These are phyloP conservation scores for Homarus gammarus DNA, from an alignment of 2,888 invertebrate genomes.

Conservation along the genomic window DNA sequence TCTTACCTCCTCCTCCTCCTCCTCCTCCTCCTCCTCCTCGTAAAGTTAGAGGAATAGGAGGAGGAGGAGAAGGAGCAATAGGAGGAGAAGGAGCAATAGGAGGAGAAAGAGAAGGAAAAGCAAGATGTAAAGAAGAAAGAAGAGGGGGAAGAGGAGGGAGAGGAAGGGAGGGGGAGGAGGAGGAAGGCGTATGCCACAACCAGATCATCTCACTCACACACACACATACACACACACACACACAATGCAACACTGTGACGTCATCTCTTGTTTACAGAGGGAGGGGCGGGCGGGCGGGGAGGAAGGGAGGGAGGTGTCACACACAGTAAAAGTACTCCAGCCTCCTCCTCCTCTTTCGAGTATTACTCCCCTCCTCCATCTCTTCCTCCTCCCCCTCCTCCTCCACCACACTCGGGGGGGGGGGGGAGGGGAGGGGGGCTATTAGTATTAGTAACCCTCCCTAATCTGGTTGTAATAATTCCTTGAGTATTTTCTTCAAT, in stretches of 20 bases:
- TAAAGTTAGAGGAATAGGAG: neutral
- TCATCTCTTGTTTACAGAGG: neutral
- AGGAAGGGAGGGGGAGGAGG: neutral
- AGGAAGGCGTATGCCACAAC: no score
- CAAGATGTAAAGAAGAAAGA: neutral
- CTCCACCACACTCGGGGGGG: conserved; percentile 1
- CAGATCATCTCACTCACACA: no score
- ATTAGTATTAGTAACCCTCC: no score
- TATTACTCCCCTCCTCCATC: neutral
- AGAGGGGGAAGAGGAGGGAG: neutral
- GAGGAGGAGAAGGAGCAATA: neutral
- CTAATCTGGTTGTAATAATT: conserved; percentile 2
- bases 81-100: no score
- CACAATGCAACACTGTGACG: no score
- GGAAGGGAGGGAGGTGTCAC: neutral
- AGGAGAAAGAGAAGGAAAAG: neutral
- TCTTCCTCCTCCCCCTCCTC: conserved; percentile 15
- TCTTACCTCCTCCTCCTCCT: neutral
- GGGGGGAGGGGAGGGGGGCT: no score
- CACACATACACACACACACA: no score
- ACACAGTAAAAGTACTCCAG: neutral
- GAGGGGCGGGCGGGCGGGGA: no score
- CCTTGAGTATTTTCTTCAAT: neutral
- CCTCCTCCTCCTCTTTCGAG: neutral
- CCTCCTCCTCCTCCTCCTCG: neutral